phyloP scores from a whole-genome alignment of 1,140 invertebrate genomes.

The Bombyx mandarina region DNA sequence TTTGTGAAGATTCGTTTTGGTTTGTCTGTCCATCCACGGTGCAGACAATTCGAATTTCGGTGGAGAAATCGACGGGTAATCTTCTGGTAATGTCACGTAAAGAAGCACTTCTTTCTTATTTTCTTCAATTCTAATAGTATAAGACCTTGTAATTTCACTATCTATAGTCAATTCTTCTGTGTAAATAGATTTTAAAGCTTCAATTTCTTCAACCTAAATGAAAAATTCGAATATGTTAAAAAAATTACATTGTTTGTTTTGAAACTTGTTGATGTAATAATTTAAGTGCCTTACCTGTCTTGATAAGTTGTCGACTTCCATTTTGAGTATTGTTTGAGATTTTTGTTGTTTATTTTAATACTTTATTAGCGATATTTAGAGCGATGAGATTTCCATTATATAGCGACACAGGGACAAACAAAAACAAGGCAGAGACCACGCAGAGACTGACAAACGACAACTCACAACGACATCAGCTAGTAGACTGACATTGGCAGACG shows the following conservation, averaged over 20 bases:
- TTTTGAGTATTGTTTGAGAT: too few relatives aligned
- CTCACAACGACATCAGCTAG: too few relatives aligned
- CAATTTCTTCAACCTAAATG: constrained; percentile 78
- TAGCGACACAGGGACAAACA: too few relatives aligned
- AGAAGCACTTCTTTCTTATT: constrained; percentile 66
- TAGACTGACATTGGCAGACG: too few relatives aligned
- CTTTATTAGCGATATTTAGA: too few relatives aligned
- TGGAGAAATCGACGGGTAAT: constrained; percentile 77
- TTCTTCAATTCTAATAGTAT: constrained; percentile 72
- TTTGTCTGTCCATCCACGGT: constrained; percentile 75
- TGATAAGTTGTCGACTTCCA: too few relatives aligned
- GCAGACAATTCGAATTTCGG: constrained; percentile 81
- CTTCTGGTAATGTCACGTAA: constrained; percentile 73
- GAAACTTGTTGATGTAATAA: not conserved
- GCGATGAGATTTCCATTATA: too few relatives aligned
- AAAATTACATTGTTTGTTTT: not conserved
- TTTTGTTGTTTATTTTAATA: too few relatives aligned
- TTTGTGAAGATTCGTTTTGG: constrained; percentile 72
- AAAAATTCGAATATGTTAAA: not conserved
- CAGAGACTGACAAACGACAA: too few relatives aligned
- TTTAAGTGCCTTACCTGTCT: too few relatives aligned
- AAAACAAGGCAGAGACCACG: too few relatives aligned
- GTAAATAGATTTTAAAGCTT: constrained; percentile 83
- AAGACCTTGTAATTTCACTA: constrained; percentile 70
- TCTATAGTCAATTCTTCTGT: constrained; percentile 78